Conservation (phyloP, 2,888 invertebrate genomes). For the Euplexia lucipara region DNA sequence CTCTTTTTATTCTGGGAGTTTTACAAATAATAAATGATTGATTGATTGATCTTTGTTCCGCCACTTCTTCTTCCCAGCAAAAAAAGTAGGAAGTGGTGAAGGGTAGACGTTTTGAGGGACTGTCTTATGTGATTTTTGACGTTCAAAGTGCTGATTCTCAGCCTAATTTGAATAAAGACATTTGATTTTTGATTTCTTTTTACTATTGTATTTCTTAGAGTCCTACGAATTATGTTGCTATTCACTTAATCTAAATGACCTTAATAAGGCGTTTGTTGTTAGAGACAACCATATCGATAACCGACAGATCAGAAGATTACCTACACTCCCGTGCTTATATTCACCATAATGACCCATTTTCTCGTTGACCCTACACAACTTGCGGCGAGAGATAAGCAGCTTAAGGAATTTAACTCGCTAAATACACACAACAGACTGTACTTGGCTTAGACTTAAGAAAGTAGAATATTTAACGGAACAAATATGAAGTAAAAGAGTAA, state of each 20-base stretch:
- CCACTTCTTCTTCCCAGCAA: too few species aligned
- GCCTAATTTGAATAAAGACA: too few species aligned
- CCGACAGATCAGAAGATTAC: slow-evolving; percentile 34
- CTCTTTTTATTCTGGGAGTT: too few species aligned
- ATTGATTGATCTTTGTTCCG: too few species aligned
- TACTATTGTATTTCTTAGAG: background rate
- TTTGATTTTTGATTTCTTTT: background rate
- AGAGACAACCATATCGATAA: slow-evolving; percentile 17
- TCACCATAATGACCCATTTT: slow-evolving; percentile 29
- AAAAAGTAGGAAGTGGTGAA: too few species aligned
- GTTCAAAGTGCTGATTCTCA: too few species aligned
- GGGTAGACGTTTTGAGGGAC: too few species aligned
- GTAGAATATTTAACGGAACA: slow-evolving; percentile 14
- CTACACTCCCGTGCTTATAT: slow-evolving; percentile 13
- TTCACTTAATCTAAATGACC: background rate
- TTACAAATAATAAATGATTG: too few species aligned
- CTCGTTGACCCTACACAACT: slow-evolving; percentile 45
- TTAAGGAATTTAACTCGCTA: slow-evolving; percentile 48
- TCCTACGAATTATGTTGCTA: background rate
- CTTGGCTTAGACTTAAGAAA: slow-evolving; percentile 20
- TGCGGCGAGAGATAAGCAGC: slow-evolving; percentile 49
- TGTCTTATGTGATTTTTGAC: too few species aligned
- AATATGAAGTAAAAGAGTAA: background rate
- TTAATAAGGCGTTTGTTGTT: background rate
- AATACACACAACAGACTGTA: slow-evolving; percentile 34